Base-by-base conservation (phyloP, 2,113 vertebrate genomes). In the Speoplatyrhinus poulsoni region DNA sequence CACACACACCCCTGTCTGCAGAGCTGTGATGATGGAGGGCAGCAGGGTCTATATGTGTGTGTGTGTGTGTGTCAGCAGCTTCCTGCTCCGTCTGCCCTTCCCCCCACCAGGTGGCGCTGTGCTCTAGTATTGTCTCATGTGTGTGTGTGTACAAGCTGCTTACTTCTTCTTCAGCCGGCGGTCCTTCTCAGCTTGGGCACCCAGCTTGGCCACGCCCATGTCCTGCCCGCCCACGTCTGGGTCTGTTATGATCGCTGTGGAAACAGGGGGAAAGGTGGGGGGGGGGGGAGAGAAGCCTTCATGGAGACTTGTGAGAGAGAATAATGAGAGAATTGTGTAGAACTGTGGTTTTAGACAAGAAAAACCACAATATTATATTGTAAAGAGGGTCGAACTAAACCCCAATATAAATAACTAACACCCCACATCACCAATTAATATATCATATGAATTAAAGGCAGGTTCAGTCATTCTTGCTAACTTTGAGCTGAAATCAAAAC, bases 151-250 rank as follows among this genome's bases (percentile, higher is more conserved):
- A 11, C 15, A 1, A 33, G 12, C 3, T 75, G 93, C 97, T 92
- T 94, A 99, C 98, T 99, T 99, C 93, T 99, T 99, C 91, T 96
- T 99, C 63, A 99, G 90, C 70, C 97, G 93, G 90, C 98, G 93
- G 79, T 98, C 97, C 87, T 99, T 99, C 87, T 99, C 98, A 11
- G 98, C 98, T 90, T 99, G 97, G 17, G 98, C 97, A 84, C 98
- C 98, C 74, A 99, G 94, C 89, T 99, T 99, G 74, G 96, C 90
- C 78, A 96, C 80, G 8, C 94, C 95, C 76, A 97, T 94, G 75
- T 99, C 98, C 86, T 99, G 98, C 74, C 93, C 94, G 3, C 91
- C 93, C 78, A 93, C 87, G 67, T 99, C 98, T 0, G 93, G 85
- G 89, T 99, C 98, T 87, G 95, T 96, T 66, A 95, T 87, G 46